Conservation (phyloP, 2,888 invertebrate species). For the Capitulum mitella region DNA sequence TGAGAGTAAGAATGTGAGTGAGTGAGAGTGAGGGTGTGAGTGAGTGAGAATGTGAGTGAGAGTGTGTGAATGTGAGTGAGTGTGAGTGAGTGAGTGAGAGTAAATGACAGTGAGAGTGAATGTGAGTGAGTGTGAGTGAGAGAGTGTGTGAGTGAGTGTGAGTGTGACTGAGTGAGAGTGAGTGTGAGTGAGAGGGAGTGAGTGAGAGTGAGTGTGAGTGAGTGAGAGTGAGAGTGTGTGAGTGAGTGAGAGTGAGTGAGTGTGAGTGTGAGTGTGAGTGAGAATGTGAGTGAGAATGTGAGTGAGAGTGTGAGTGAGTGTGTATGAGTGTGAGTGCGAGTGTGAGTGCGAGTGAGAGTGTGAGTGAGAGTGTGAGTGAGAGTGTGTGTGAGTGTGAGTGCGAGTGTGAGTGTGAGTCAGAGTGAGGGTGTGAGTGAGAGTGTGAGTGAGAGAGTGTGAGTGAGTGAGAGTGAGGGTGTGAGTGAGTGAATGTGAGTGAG, state of each 20-base stretch:
- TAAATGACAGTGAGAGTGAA: not conserved
- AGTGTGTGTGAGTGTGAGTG: not conserved
- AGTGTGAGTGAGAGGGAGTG: too few species aligned
- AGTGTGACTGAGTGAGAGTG: conserved; percentile 8
- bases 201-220: too few species aligned
- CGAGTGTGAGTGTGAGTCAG: not conserved
- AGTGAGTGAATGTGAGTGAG: not conserved
- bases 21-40: too few species aligned
- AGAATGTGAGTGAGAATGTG: too few species aligned
- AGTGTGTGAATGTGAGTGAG: too few species aligned
- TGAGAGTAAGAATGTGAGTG: too few species aligned
- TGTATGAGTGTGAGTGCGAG: not conserved
- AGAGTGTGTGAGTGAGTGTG: too few species aligned
- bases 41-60: too few species aligned
- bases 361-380: not conserved
- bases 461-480: too few species aligned
- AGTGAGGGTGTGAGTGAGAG: too few species aligned
- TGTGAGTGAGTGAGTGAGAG: not conserved
- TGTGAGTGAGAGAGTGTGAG: not conserved
- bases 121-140: too few species aligned
- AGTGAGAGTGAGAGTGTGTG: conserved; percentile 27
- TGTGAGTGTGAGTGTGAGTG: conserved; percentile 27
- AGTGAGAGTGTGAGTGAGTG: conserved; percentile 20
- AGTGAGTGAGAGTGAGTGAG: conserved; percentile 33
- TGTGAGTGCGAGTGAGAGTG: not conserved